Conservation (phyloP, 2,113 vertebrate species). For the Deroptyus accipitrinus region DNA sequence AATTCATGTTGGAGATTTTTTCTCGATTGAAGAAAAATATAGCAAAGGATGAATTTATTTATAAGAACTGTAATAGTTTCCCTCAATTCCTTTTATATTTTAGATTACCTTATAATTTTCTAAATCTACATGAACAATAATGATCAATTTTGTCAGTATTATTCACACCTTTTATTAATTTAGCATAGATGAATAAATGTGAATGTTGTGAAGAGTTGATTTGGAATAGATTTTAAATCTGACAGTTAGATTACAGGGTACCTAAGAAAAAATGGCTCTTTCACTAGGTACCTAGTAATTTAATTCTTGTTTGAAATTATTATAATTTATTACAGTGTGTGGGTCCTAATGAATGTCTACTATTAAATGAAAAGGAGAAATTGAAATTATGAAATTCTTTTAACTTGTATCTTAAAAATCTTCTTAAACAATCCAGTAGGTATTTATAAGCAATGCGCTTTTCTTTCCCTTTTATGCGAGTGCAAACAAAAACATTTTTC, state of each 20-base stretch:
- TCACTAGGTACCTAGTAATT: conserved; percentile 96
- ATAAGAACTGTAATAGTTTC: conserved; percentile 86
- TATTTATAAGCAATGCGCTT: conserved; percentile 74
- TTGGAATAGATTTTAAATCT: conserved; percentile 93
- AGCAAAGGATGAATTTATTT: conserved; percentile 81
- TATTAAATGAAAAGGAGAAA: conserved; percentile 97
- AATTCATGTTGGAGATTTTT: conserved; percentile 71
- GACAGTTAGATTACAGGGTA: conserved; percentile 99
- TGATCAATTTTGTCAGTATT: conserved; percentile 91
- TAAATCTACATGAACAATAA: conserved; percentile 93
- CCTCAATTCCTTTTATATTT: conserved; percentile 88
- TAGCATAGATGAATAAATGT: conserved; percentile 98
- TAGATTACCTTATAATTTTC: conserved; percentile 95
- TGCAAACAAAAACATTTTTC: conserved; percentile 75
- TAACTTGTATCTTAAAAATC: conserved; percentile 82
- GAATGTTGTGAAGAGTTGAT: conserved; percentile 97
- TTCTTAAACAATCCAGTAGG: conserved; percentile 79
- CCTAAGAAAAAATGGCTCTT: conserved; percentile 87
- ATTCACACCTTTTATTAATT: conserved; percentile 97
- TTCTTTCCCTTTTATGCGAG: conserved; percentile 61
- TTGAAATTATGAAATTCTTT: conserved; percentile 89
- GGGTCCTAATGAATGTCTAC: conserved; percentile 96
- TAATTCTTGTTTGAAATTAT: conserved; percentile 98
- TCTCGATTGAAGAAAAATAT: conserved; percentile 64
- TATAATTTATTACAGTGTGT: conserved; percentile 98